Percentiles rank a stretch among this genome's conserved stretches.
Evolutionary conservation across 2,888 invertebrate species (phyloP).

Genomic region (Heliconius sara): DNA sequence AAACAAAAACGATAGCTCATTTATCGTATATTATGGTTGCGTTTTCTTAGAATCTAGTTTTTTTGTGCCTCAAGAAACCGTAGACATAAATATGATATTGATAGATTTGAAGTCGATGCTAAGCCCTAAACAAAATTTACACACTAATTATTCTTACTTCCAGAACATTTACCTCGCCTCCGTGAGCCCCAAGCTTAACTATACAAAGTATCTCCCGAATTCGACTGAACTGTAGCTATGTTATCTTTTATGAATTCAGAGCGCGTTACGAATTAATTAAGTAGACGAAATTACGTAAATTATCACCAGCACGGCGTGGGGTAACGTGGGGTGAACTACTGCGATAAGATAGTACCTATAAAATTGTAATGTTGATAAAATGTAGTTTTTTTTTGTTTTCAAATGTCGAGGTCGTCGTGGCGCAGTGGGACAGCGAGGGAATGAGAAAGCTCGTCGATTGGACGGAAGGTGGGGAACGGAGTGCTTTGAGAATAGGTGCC

Average conservation of each 20-base stretch:
- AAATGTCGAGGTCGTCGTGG: too few species aligned
- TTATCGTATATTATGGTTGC: too few species aligned
- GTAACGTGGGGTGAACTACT: slow-evolving; percentile 35
- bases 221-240: slow-evolving; percentile 40
- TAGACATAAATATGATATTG: too few species aligned
- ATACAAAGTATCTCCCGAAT: slow-evolving; percentile 32
- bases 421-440: too few species aligned
- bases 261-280: slow-evolving; percentile 49
- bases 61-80: too few species aligned
- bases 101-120: too few species aligned
- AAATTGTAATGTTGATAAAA: neutral
- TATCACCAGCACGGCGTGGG: slow-evolving; percentile 39
- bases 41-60: too few species aligned
- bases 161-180: slow-evolving; percentile 11
- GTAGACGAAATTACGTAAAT: slow-evolving; percentile 45
- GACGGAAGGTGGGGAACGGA: too few species aligned
- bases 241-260: slow-evolving; percentile 47
- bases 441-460: too few species aligned
- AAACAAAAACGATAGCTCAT: too few species aligned
- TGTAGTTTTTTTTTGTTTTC: too few species aligned
- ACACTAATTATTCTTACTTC: neutral
- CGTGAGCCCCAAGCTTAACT: slow-evolving; percentile 34
- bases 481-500: too few species aligned
- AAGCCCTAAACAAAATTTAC: neutral
- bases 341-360: slow-evolving; percentile 24